A percentile compares a stretch with the other conserved stretches of the same genome.
Evolutionary conservation across 2,113 vertebrate genomes (phyloP).

Genomic region (Heterotilapia buettikoferi): DNA sequence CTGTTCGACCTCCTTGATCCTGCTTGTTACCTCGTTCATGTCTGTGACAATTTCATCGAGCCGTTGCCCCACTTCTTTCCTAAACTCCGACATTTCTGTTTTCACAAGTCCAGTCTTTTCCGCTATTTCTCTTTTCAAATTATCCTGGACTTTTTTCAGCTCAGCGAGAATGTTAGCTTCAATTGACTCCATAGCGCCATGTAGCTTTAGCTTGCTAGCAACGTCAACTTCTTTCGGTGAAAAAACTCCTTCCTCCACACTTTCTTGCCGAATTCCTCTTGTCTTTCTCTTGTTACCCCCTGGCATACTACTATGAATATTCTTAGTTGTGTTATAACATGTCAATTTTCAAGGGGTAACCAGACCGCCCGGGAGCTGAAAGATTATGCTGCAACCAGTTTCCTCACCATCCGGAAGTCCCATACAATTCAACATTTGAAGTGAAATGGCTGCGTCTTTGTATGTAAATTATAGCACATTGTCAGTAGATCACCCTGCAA

Average conservation of each 20-base stretch:
- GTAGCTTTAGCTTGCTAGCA: not conserved
- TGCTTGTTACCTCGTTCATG: not conserved
- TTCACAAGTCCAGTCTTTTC: not conserved
- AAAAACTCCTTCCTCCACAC: not conserved
- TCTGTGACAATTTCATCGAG: not conserved
- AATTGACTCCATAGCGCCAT: not conserved
- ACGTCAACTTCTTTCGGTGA: accelerated
- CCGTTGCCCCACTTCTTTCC: not conserved
- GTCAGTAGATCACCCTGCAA: too few relatives aligned
- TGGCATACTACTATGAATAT: too few relatives aligned
- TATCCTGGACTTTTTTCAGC: not conserved
- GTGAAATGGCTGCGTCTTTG: too few relatives aligned
- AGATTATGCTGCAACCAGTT: too few relatives aligned
- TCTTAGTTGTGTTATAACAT: too few relatives aligned
- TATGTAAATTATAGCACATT: too few relatives aligned
- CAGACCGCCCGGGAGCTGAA: too few relatives aligned
- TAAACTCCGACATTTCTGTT: not conserved
- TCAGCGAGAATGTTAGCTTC: not conserved
- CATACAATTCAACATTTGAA: too few relatives aligned
- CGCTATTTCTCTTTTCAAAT: not conserved
- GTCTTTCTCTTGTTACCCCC: too few relatives aligned
- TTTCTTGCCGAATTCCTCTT: accelerated
- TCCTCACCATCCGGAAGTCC: too few relatives aligned
- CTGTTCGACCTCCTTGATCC: accelerated
- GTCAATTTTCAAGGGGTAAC: too few relatives aligned